phyloP scores from a whole-genome alignment of 2,797 vertebrate species.

The Artibeus jamaicensis region DNA sequence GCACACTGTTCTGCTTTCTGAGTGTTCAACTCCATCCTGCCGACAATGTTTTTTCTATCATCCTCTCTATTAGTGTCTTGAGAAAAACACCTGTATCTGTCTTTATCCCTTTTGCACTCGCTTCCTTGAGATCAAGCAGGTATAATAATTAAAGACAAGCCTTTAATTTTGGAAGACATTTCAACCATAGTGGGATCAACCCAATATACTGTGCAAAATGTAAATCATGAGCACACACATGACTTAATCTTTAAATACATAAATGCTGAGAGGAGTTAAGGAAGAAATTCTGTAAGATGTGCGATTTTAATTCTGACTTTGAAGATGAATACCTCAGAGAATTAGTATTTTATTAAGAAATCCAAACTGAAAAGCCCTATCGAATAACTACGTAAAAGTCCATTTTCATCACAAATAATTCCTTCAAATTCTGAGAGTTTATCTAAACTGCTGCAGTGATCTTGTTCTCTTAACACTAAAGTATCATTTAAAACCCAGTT shows the following conservation, averaged over 20 bases:
- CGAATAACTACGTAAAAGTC: background rate
- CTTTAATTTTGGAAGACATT: background rate
- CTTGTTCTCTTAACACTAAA: background rate
- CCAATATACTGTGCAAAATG: background rate
- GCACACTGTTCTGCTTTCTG: background rate
- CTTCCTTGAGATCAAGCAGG: background rate
- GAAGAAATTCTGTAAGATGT: background rate
- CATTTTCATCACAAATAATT: constrained; percentile 4
- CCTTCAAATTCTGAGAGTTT: background rate
- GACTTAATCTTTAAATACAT: constrained; percentile 13
- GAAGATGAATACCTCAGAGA: background rate
- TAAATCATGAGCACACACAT: background rate
- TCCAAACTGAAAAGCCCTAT: no score
- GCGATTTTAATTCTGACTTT: background rate
- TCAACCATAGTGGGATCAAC: background rate
- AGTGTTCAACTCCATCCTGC: background rate
- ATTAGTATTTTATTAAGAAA: constrained; percentile 54
- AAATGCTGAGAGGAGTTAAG: background rate
- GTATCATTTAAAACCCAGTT: constrained; percentile 22
- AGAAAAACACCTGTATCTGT: background rate
- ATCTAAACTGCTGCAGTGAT: background rate
- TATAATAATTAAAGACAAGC: background rate
- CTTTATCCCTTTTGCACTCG: background rate
- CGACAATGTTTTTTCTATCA: background rate
- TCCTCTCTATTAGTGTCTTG: background rate